These are phyloP conservation scores for Callipepla californica DNA, from an alignment of 2,113 vertebrate genomes.

Conservation along the genomic window DNA sequence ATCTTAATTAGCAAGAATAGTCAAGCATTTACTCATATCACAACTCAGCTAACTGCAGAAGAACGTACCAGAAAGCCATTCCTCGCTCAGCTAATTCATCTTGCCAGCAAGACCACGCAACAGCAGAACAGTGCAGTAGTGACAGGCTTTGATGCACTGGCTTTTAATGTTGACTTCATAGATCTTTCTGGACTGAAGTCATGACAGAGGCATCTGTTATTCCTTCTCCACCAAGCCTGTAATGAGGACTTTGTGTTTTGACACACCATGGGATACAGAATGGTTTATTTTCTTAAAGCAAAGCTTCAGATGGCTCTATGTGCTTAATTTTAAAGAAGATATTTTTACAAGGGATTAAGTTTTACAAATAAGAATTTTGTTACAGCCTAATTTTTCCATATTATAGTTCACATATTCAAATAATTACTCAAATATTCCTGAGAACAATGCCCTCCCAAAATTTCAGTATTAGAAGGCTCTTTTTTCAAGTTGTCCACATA, in stretches of 20 bases:
- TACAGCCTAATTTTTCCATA: not conserved
- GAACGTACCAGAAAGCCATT: not conserved
- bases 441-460: not conserved
- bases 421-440: not conserved
- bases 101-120: accelerated
- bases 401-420: not conserved
- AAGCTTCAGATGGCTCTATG: not conserved
- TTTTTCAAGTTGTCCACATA: not conserved
- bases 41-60: conserved; percentile 25
- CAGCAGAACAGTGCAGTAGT: not conserved
- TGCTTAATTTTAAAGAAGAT: not conserved
- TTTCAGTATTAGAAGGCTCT: not conserved
- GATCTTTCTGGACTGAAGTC: not conserved
- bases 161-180: not conserved
- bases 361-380: not conserved
- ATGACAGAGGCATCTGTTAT: not conserved
- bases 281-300: not conserved
- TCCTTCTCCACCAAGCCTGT: not conserved
- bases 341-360: not conserved
- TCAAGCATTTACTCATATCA: not conserved
- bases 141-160: not conserved
- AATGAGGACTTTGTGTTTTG: too few species aligned
- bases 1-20: not conserved
- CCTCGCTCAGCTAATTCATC: not conserved
- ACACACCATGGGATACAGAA: not conserved